Evolutionary conservation across 2,888 invertebrate genomes (phyloP), one percentile per base, ranked within the genome.

Genomic region (Oxycera nigricornis): DNA sequence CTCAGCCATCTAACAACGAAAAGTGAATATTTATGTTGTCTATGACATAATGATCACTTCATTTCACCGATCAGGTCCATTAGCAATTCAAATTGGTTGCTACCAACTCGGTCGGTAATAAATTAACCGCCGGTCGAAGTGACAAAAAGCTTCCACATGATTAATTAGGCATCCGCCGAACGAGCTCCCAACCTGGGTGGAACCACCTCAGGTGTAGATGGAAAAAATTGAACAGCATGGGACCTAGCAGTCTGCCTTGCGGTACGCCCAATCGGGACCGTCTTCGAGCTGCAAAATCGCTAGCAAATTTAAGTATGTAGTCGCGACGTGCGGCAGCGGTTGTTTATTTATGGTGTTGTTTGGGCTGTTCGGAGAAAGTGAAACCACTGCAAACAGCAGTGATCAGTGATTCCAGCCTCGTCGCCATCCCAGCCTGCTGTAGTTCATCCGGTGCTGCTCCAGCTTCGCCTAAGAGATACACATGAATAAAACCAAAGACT

Each of bases 71-170:
- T 14, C 3, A 55, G 11, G 22, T 55, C 6, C 6, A 55, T 55
- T 55, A n/a, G 20, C 17, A 55, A 22, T 22, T 55, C 14, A 6
- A 55, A 55, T 55, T 17, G 14, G 20, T 46, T 46, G 46, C 17
- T 17, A 46, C 14, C 14, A 46, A 46, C 17, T 17, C 6, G 17
- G 26, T 28, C 41, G 55, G 41, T 68, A 59, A 4, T 67, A 46
- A 74, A 74, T 68, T 61, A 68, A 57, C 41, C 14, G 22, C 22
- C 28, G 55, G 74, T 61, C 55, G 67, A 67, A 74, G 67, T 67
- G 67, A 67, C 65, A 50, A 28, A 65, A 65, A 62, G 65, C 4
- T 3, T 2, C 11, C 46, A 46, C 3, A 46, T 46, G 46, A 3
- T 3, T 7, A 46, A 46, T n/a, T n/a, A n/a, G n/a, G n/a, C n/a